Evolutionary conservation across 1,140 invertebrate genomes (phyloP).

Genomic region (Leptonema lineaticorne): DNA sequence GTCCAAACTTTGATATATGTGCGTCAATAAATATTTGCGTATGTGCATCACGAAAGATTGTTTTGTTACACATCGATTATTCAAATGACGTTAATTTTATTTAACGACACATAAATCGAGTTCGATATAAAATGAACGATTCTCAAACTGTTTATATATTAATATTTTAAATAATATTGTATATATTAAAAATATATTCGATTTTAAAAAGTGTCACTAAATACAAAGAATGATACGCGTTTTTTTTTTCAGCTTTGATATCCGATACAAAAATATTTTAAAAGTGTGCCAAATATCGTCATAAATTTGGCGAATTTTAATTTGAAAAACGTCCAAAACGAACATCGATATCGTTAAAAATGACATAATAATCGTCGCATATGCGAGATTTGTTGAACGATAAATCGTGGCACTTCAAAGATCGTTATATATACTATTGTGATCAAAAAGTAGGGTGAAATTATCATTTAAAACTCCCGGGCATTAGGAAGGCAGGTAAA

Average conservation of each 20-base stretch:
- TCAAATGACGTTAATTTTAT: neutral
- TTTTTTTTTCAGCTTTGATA: slow-evolving; percentile 16
- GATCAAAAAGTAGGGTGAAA: no score
- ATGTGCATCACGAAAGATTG: no score
- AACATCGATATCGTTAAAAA: neutral
- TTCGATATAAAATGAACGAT: neutral
- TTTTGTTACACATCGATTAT: neutral
- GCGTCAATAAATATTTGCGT: no score
- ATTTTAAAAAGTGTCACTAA: neutral
- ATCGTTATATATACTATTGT: no score
- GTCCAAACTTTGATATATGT: neutral
- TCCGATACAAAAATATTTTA: neutral
- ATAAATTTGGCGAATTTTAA: neutral
- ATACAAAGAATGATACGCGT: neutral
- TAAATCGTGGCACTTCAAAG: no score
- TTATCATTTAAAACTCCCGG: no score
- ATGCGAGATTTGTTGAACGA: neutral
- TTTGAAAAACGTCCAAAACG: neutral
- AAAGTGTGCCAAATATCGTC: slow-evolving; percentile 3
- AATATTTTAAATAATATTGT: neutral
- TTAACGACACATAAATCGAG: neutral
- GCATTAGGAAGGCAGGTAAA: no score
- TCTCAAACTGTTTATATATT: neutral
- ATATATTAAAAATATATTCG: no score
- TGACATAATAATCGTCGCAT: neutral